Evolutionary conservation across 2,888 invertebrate genomes (phyloP).

Genomic region (Hirtodrosophila trivittata): DNA sequence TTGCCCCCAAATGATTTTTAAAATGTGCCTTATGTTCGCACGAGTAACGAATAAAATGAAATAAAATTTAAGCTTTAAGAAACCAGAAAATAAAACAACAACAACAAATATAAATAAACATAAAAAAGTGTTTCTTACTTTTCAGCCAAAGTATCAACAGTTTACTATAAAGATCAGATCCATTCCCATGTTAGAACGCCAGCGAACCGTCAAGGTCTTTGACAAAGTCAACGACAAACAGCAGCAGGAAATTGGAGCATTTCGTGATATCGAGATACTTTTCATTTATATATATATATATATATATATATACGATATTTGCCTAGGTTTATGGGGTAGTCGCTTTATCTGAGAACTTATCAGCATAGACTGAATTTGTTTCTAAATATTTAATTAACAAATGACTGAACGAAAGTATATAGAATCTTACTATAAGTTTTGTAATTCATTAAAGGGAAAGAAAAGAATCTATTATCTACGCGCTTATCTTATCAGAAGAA

Average conservation of each 20-base stretch:
- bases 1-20: conserved; percentile 20
- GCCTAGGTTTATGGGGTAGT: conserved; percentile 17
- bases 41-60: conserved; percentile 16
- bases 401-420: conserved; percentile 64
- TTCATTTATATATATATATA: conserved; percentile 13
- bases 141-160: no score
- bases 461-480: conserved; percentile 5
- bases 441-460: conserved; percentile 23
- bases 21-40: conserved; percentile 13
- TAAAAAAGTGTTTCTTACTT: conserved; percentile 18
- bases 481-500: conserved; percentile 42
- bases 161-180: not conserved
- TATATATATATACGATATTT: conserved; percentile 21
- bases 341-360: conserved; percentile 24
- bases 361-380: conserved; percentile 19
- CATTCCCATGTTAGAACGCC: conserved; percentile 36
- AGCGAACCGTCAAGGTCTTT: conserved; percentile 54
- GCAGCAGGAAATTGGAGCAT: conserved; percentile 53
- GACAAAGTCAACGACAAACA: not conserved
- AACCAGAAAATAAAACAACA: conserved; percentile 21
- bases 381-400: conserved; percentile 49
- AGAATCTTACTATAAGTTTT: conserved; percentile 32
- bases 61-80: conserved; percentile 34
- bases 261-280: conserved; percentile 29
- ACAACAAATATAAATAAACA: conserved; percentile 30